Conservation (phyloP, 2,113 vertebrate species). For the Urocolius indicus region DNA sequence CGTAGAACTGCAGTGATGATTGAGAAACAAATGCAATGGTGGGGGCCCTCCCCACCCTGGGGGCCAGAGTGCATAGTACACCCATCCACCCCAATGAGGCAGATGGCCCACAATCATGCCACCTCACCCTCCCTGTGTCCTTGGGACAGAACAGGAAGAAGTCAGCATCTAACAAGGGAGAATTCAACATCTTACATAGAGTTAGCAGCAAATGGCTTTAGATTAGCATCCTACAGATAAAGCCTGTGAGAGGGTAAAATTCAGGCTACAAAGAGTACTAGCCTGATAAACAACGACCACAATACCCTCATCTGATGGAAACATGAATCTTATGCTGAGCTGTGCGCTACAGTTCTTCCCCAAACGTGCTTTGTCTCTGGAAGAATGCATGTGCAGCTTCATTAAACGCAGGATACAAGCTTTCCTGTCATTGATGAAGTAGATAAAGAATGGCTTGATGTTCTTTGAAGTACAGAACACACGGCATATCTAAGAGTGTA, state of each 20-base stretch:
- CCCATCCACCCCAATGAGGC: neutral
- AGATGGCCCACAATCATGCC: neutral
- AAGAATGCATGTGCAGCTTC: neutral
- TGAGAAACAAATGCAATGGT: neutral
- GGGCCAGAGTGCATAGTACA: neutral
- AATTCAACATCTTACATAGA: no score
- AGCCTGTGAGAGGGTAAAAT: neutral
- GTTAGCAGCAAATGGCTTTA: neutral
- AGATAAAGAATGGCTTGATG: neutral
- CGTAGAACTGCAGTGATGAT: accelerated
- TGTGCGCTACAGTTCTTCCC: neutral
- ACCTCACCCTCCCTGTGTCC: no score
- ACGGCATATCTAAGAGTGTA: neutral
- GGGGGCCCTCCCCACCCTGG: neutral
- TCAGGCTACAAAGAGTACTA: no score
- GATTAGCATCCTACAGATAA: neutral
- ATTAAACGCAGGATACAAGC: neutral
- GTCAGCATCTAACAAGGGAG: neutral
- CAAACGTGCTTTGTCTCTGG: neutral
- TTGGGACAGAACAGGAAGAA: neutral
- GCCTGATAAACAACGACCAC: neutral
- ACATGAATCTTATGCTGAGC: neutral
- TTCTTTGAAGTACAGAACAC: constrained; percentile 35
- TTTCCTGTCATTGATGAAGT: neutral
- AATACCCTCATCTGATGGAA: neutral